Evolutionary conservation across 2,888 invertebrate genomes (phyloP).

Genomic region (Oasisia sp.): DNA sequence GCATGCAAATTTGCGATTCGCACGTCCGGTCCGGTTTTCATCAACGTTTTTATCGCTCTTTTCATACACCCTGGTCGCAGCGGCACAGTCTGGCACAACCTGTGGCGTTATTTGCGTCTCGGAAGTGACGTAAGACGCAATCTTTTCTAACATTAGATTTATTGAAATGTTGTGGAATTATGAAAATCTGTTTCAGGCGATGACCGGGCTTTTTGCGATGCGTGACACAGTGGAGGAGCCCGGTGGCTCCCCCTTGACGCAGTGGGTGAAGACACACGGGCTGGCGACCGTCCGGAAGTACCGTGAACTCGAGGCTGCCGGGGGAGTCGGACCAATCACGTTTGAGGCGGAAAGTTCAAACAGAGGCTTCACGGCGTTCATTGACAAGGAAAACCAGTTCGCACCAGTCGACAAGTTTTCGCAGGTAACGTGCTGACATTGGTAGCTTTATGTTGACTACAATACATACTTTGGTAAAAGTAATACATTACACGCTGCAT

Average conservation of each 20-base stretch:
- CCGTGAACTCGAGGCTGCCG: slow-evolving; percentile 49
- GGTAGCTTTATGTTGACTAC: background rate
- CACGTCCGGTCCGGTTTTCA: no score
- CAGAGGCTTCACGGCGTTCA: slow-evolving; percentile 89
- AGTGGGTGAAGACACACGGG: slow-evolving; percentile 92
- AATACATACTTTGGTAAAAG: background rate
- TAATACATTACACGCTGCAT: background rate
- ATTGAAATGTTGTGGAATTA: no score
- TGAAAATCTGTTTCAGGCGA: slow-evolving; percentile 72
- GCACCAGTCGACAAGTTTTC: slow-evolving; percentile 91
- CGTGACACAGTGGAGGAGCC: slow-evolving; percentile 79
- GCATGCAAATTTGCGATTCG: no score
- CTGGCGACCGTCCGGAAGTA: slow-evolving; percentile 80
- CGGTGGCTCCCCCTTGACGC: slow-evolving; percentile 85
- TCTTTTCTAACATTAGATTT: no score
- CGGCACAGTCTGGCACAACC: no score
- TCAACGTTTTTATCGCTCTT: no score
- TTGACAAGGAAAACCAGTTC: slow-evolving; percentile 91
- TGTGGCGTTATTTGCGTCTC: no score
- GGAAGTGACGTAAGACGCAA: no score
- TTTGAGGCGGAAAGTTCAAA: slow-evolving; percentile 87
- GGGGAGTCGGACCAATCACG: slow-evolving; percentile 77
- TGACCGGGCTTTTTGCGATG: slow-evolving; percentile 88
- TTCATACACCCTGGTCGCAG: no score
- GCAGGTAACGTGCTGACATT: slow-evolving; percentile 76